phyloP scores from a whole-genome alignment of 2,888 invertebrate genomes.

The Drosophila nr. perissopoda region DNA sequence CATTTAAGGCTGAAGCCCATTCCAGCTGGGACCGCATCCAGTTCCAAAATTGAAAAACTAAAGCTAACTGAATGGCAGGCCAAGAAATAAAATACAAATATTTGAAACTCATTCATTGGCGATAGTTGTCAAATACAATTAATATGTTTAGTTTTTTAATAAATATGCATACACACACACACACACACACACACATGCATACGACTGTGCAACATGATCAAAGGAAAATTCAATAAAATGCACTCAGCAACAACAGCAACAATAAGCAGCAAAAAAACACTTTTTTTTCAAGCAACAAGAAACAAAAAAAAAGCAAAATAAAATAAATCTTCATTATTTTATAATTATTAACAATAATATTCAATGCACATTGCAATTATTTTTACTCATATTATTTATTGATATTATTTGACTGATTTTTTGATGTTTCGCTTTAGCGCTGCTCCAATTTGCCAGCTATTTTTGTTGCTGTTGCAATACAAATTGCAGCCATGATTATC shows the following conservation, averaged over 20 bases:
- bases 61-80: constrained; percentile 40
- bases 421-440: background rate
- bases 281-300: background rate
- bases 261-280: background rate
- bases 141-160: constrained; percentile 31
- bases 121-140: constrained; percentile 43
- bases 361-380: background rate
- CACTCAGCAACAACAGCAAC: background rate
- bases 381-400: background rate
- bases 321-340: background rate
- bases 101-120: constrained; percentile 36
- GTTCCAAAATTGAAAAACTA: constrained; percentile 56
- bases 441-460: background rate
- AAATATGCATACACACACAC: background rate
- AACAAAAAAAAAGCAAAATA: background rate
- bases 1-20: constrained; percentile 14
- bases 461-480: background rate
- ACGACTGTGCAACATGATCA: background rate
- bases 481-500: background rate
- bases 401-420: background rate
- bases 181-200: background rate
- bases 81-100: constrained; percentile 1
- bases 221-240: background rate
- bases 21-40: constrained; percentile 56
- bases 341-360: background rate